Evolutionary conservation across 2,888 invertebrate genomes (phyloP), one percentile per base, ranked within the genome.

Genomic region (Molorchus minor): DNA sequence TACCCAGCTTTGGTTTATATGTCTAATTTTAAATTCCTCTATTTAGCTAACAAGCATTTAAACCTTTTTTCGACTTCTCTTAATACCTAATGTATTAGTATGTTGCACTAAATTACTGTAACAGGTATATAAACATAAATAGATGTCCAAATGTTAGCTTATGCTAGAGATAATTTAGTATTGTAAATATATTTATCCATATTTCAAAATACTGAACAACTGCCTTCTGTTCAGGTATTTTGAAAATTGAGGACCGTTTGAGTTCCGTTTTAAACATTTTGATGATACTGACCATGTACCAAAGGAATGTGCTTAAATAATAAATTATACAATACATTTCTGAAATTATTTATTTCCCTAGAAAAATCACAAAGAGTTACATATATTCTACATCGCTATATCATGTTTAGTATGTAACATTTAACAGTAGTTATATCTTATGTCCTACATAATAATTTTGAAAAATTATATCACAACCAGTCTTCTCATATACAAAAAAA

Each of bases 311-410:
- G 58, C 41, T 49, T 43, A 41, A 46, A 58, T 51, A 41, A 47
- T 58, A 55, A 58, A 59, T 65, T 61, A 62, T 46, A 43, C 46
- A 33, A 41, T n/a, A 40, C 38, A 25, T 49, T 41, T 36, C 20
- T 13, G 43, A 45, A 56, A 47, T 47, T 47, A 62, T 64, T 46
- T 65, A 64, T 63, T 71, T 71, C 68, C 63, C 67, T 71, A 70
- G 67, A 71, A 70, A 71, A 72, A 63, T 71, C 70, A 71, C 70
- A 71, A 70, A 71, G 58, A 70, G 69, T 68, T 61, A 58, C 58
- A 58, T 40, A 30, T 29, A 47, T 21, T 20, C 47, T 47, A 47
- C 21, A n/a, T 36, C 36, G 36, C 47, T 54, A 45, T 17, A 10
- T 29, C 25, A 52, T 43, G n/a, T 51, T 56, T 51, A 51, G 43